phyloP scores from a whole-genome alignment of 2,888 invertebrate genomes.

The Dynastes grantii region DNA sequence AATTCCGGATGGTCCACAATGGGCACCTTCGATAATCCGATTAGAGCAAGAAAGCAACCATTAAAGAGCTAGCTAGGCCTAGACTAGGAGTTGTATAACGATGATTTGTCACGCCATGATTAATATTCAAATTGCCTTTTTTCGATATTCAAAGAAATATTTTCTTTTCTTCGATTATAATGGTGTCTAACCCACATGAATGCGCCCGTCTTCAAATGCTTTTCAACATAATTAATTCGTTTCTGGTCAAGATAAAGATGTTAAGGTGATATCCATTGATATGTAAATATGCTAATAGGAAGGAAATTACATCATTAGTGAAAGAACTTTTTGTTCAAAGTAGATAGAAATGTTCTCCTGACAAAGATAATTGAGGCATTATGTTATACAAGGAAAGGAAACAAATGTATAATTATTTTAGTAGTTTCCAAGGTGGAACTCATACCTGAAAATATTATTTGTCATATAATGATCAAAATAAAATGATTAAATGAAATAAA shows the following conservation, averaged over 20 bases:
- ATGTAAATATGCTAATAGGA: neutral
- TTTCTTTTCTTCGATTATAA: conserved; percentile 11
- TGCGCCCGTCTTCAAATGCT: too few species aligned
- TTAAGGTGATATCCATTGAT: neutral
- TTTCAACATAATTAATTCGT: neutral
- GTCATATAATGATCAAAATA: too few species aligned
- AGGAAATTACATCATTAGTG: neutral
- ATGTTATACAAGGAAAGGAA: too few species aligned
- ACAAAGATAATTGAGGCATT: too few species aligned
- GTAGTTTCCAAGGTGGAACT: too few species aligned
- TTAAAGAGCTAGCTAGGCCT: neutral
- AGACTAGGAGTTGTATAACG: neutral
- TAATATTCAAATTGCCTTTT: conserved; percentile 28
- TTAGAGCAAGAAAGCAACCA: conserved; percentile 8
- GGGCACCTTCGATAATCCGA: conserved; percentile 17
- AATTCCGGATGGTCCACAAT: conserved; percentile 21
- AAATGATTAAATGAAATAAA: too few species aligned
- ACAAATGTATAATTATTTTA: too few species aligned
- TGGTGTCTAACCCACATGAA: neutral
- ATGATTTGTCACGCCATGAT: conserved; percentile 26
- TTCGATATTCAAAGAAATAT: conserved; percentile 9
- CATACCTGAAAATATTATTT: too few species aligned
- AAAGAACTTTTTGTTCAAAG: neutral
- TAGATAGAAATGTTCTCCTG: neutral
- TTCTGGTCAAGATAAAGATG: neutral